Evolutionary conservation across 1,140 invertebrate genomes (phyloP).

Genomic region (Thalassaphorura encarpata): DNA sequence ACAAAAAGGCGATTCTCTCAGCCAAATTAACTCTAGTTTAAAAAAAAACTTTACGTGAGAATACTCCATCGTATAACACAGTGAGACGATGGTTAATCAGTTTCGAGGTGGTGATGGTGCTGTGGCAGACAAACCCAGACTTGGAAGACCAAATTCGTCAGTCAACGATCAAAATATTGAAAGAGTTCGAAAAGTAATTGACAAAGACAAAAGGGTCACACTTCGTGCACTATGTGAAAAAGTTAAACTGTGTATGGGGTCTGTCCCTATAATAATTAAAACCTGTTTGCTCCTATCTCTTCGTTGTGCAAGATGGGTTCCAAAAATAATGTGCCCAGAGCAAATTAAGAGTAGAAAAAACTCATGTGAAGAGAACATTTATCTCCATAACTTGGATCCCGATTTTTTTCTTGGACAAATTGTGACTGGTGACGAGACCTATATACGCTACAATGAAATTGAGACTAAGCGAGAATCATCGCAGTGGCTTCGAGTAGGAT

Average conservation of each 20-base stretch:
- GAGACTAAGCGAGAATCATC: conserved; percentile 12
- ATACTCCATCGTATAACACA: too few relatives aligned
- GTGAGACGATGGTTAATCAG: not conserved
- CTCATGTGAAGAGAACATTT: conserved; percentile 2
- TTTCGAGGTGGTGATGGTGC: not conserved
- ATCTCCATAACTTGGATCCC: not conserved
- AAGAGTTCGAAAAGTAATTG: not conserved
- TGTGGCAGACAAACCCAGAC: not conserved
- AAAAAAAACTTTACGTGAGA: too few relatives aligned
- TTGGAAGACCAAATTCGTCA: not conserved
- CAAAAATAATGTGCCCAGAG: conserved; percentile 10
- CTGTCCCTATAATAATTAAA: not conserved
- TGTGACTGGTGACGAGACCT: conserved; percentile 17
- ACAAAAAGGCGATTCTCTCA: too few relatives aligned
- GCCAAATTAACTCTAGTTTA: too few relatives aligned
- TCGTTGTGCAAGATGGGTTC: conserved; percentile 17
- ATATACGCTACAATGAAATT: conserved; percentile 10
- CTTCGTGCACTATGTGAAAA: not conserved
- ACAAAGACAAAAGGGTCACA: not conserved
- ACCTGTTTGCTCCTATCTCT: not conserved
- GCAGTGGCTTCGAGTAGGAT: conserved; percentile 3
- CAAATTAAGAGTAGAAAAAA: conserved; percentile 6
- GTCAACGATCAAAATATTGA: not conserved
- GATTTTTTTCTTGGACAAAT: conserved; percentile 12
- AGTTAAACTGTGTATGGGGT: not conserved